Conservation (phyloP, 2,888 invertebrate species). For the Furcula furcula region DNA sequence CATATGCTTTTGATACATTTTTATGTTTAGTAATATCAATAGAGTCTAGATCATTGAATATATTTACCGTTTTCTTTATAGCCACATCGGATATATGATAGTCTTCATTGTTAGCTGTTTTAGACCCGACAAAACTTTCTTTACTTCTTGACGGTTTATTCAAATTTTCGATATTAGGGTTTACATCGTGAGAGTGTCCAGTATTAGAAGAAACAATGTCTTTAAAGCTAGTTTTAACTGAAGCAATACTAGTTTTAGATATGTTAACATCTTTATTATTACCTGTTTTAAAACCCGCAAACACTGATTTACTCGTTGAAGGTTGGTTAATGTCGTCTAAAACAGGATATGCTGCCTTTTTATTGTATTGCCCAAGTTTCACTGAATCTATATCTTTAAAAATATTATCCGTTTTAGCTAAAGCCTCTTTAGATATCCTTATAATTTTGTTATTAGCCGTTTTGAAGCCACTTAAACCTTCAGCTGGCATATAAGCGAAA, state of each 20-base stretch:
- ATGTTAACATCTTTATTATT: constrained; percentile 10
- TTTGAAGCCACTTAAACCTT: constrained; percentile 20
- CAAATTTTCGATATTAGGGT: too few relatives aligned
- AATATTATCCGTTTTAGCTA: constrained; percentile 34
- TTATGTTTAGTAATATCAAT: constrained; percentile 6
- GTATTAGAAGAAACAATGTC: constrained; percentile 15
- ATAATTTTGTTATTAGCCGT: constrained; percentile 47
- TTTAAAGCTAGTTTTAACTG: constrained; percentile 12
- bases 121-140: constrained; percentile 37
- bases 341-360: background rate
- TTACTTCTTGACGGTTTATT: background rate
- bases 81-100: constrained; percentile 40
- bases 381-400: constrained; percentile 39
- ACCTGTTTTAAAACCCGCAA: constrained; percentile 9
- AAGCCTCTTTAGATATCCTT: constrained; percentile 34
- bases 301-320: constrained; percentile 4
- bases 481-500: too few relatives aligned
- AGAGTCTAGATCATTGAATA: constrained; percentile 41
- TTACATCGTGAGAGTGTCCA: too few relatives aligned
- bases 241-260: constrained; percentile 7
- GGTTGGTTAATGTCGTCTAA: constrained; percentile 1
- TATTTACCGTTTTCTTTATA: constrained; percentile 36
- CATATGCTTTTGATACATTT: background rate
- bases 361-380: background rate
- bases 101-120: constrained; percentile 47